Percentiles rank a stretch among this genome's conserved stretches.
Evolutionary conservation across 2,797 vertebrate species (phyloP).

Genomic region (Choloepus didactylus): DNA sequence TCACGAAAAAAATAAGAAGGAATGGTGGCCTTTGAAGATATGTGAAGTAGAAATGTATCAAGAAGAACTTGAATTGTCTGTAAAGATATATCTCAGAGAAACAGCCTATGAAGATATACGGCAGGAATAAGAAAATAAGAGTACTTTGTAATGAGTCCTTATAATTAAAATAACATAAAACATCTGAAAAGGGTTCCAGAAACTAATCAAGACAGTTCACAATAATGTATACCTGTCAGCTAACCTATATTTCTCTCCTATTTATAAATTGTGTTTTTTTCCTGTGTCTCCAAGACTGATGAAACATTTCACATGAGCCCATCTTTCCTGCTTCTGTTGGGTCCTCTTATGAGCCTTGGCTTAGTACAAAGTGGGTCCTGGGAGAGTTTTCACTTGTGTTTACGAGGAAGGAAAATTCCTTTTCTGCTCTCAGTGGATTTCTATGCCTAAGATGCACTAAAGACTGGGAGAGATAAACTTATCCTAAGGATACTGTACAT

Average conservation of each 20-base stretch:
- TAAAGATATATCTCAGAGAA: not conserved
- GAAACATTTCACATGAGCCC: rapidly evolving
- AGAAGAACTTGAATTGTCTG: not conserved
- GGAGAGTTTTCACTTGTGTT: rapidly evolving
- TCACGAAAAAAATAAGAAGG: slow-evolving; percentile 24
- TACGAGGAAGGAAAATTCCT: rapidly evolving
- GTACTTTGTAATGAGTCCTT: not conserved
- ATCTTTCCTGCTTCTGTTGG: rapidly evolving
- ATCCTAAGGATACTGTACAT: rapidly evolving
- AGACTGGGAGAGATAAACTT: not conserved
- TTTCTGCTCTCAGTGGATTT: rapidly evolving
- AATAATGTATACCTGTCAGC: rapidly evolving
- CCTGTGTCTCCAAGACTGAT: not conserved
- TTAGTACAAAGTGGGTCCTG: rapidly evolving
- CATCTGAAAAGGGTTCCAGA: not conserved
- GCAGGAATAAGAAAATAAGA: not conserved
- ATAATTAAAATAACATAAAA: not conserved
- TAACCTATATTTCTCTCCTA: too few species aligned
- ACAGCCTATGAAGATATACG: rapidly evolving
- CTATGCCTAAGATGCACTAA: not conserved
- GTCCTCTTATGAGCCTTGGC: rapidly evolving
- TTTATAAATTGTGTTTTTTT: not conserved
- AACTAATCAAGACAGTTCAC: not conserved
- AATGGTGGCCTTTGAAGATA: slow-evolving; percentile 35
- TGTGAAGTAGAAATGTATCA: not conserved